Evolutionary conservation across 2,113 vertebrate species (phyloP).

Genomic region (Psilopogon haemacephalus): DNA sequence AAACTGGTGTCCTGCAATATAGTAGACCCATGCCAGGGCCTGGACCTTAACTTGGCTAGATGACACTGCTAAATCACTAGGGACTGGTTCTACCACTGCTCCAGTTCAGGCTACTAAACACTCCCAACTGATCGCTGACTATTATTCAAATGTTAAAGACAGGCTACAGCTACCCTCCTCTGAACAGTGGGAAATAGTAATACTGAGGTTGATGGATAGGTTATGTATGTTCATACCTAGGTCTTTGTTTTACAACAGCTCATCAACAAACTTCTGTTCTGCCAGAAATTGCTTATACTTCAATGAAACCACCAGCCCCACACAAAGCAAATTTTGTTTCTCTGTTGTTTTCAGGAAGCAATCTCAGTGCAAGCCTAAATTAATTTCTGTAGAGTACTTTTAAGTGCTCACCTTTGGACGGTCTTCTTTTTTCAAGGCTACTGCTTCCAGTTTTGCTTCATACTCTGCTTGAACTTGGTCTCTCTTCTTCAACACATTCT

Average conservation of each 20-base stretch:
- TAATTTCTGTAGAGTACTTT: not conserved
- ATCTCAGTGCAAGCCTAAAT: not conserved
- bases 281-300: not conserved
- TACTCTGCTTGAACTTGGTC: conserved; percentile 97
- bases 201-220: not conserved
- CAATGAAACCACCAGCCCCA: not conserved
- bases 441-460: conserved; percentile 91
- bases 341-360: not conserved
- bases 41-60: not conserved
- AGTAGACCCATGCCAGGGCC: not conserved
- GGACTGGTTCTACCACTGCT: not conserved
- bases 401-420: conserved; percentile 83
- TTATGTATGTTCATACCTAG: not conserved
- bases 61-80: not conserved
- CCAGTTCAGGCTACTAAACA: not conserved
- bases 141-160: not conserved
- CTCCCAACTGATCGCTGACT: not conserved
- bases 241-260: not conserved
- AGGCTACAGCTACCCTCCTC: not conserved
- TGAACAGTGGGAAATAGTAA: not conserved
- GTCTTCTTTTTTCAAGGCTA: conserved; percentile 89
- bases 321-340: not conserved
- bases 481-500: conserved; percentile 95
- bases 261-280: not conserved
- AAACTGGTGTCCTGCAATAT: not conserved